These are phyloP conservation scores for Parambassis ranga DNA, from an alignment of 2,797 vertebrate genomes.

Conservation along the genomic window DNA sequence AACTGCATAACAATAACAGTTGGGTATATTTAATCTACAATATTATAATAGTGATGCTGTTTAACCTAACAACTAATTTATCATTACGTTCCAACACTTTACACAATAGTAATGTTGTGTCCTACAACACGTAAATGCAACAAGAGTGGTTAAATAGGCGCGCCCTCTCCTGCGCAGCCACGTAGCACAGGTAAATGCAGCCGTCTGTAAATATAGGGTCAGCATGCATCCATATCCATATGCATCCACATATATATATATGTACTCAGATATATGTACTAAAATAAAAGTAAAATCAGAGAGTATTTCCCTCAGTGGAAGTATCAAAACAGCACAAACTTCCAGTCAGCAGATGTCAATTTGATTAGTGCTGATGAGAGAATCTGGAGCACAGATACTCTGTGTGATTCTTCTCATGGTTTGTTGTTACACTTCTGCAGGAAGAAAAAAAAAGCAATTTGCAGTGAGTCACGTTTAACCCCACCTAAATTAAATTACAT, in stretches of 20 bases:
- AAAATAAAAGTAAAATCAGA: too few relatives aligned
- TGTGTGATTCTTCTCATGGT: not conserved
- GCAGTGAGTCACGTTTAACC: not conserved
- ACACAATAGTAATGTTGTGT: fast-evolving
- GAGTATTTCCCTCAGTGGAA: not conserved
- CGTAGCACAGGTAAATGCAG: slow-evolving; percentile 39
- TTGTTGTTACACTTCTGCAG: too few relatives aligned
- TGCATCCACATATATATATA: too few relatives aligned
- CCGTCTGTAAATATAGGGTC: not conserved
- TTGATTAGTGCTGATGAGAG: slow-evolving; percentile 9
- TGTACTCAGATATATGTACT: too few relatives aligned
- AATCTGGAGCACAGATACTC: not conserved
- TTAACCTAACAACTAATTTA: too few relatives aligned
- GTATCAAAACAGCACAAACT: not conserved
- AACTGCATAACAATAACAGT: too few relatives aligned
- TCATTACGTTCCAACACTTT: too few relatives aligned
- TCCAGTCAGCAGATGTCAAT: slow-evolving; percentile 6
- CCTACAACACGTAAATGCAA: slow-evolving; percentile 35
- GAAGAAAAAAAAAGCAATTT: too few relatives aligned
- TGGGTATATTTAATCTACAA: too few relatives aligned
- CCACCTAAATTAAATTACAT: slow-evolving; percentile 9
- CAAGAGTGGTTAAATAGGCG: slow-evolving; percentile 4
- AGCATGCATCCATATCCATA: too few relatives aligned
- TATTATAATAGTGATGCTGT: too few relatives aligned
- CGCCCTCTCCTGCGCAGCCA: slow-evolving; percentile 36